These are phyloP conservation scores for Hirtodrosophila histrioides DNA, from an alignment of 2,888 invertebrate species.

Conservation along the genomic window DNA sequence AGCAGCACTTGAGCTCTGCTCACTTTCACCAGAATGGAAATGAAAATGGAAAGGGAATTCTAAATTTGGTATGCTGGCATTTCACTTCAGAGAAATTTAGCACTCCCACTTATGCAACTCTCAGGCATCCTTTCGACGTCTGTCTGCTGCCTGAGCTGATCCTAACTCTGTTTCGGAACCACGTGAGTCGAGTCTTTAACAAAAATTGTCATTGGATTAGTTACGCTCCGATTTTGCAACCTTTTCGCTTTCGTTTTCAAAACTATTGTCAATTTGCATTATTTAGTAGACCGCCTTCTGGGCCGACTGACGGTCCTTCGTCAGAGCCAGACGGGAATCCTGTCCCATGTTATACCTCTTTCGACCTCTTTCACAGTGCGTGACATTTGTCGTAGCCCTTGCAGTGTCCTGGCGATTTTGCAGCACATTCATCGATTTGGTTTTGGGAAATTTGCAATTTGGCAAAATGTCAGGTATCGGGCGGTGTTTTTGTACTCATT, in stretches of 20 bases:
- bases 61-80: conserved; percentile 28
- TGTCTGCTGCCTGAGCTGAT: conserved; percentile 1
- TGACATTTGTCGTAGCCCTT: conserved; percentile 47
- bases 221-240: conserved; percentile 71
- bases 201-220: conserved; percentile 59
- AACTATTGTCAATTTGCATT: conserved; percentile 79
- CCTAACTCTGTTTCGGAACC: conserved; percentile 9
- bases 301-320: conserved; percentile 13
- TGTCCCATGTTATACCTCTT: conserved; percentile 51
- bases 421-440: conserved; percentile 70
- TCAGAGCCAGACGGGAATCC: background rate
- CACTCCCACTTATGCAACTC: conserved; percentile 43
- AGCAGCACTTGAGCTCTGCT: conserved; percentile 45
- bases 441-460: conserved; percentile 65
- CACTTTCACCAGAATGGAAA: conserved; percentile 52
- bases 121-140: conserved; percentile 19
- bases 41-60: conserved; percentile 41
- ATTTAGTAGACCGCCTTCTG: conserved; percentile 71
- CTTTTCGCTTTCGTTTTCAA: conserved; percentile 60
- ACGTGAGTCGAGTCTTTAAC: conserved; percentile 34
- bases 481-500: conserved; percentile 40
- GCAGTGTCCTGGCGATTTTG: conserved; percentile 28
- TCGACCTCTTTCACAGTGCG: conserved; percentile 67
- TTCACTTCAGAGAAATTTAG: conserved; percentile 20
- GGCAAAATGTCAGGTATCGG: conserved; percentile 73